phyloP scores from a whole-genome alignment of 2,797 vertebrate genomes.

The Labroides dimidiatus region DNA sequence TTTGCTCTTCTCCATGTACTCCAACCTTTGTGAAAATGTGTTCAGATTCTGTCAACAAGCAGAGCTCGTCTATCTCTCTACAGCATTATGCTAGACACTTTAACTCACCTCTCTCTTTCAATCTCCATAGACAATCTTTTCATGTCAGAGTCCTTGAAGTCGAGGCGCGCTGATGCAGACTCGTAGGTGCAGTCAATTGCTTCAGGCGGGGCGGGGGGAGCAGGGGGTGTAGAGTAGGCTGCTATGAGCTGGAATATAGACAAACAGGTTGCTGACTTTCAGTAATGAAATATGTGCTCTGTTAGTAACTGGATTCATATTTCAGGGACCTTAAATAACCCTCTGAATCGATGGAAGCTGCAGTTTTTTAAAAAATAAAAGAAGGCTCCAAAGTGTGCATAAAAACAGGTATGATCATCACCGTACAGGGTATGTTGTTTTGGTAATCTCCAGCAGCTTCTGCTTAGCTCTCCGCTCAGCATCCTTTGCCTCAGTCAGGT shows the following conservation, averaged over 20 bases:
- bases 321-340: no score
- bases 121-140: slow-evolving; percentile 96
- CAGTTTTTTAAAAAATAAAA: background rate
- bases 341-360: background rate
- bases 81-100: background rate
- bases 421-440: slow-evolving; percentile 84
- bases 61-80: background rate
- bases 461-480: slow-evolving; percentile 91
- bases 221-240: slow-evolving; percentile 81
- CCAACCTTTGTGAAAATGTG: slow-evolving; percentile 78
- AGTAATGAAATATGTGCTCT: no score
- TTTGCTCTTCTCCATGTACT: slow-evolving; percentile 95
- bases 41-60: background rate
- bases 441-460: slow-evolving; percentile 90
- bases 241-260: slow-evolving; percentile 79
- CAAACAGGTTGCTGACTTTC: background rate
- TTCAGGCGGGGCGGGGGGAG: slow-evolving; percentile 78
- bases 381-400: slow-evolving; percentile 12
- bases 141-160: slow-evolving; percentile 93
- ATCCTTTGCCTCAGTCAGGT: slow-evolving; percentile 92
- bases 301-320: no score
- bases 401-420: background rate
- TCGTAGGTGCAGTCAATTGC: slow-evolving; percentile 80
- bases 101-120: slow-evolving; percentile 89
- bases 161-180: slow-evolving; percentile 81